Base-by-base conservation (phyloP, 2,113 vertebrate species). In the Eubucco bourcierii region DNA sequence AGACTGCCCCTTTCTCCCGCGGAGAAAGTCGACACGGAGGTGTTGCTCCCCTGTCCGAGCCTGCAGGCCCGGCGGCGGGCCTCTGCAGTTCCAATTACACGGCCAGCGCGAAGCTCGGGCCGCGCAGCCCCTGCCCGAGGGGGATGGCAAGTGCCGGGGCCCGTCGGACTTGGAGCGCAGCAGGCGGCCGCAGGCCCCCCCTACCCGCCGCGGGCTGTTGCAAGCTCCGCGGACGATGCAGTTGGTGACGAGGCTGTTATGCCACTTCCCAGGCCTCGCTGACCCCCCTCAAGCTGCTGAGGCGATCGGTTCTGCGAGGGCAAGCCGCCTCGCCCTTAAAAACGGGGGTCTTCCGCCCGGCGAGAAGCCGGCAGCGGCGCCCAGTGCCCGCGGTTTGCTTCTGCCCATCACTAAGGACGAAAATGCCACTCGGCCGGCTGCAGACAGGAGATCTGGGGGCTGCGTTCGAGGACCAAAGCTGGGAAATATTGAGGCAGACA, bases 361-460 rank as follows among this genome's bases (percentile, higher is more conserved):
- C 53, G 0, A 10, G 64, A 3, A 11, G 27, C 20, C 27, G 0
- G 77, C 16, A 3, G 37, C 28, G 39, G 37, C 29, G 15, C 7
- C 11, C 18, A 1, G 16, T 8, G 4, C 12, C 6, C 24, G 50
- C 0, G 60, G 1, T 21, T 3, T 6, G 84, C 63, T n/a, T 7
- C 80, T 23, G 53, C 71, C 68, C 61, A 0, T 10, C 31, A 20
- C 61, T 3, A 65, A 11, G 64, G 3, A 6, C 8, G 44, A 1
- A 4, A 21, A 2, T 46, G 58, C 66, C 66, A 20, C 23, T 37
- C 50, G 0, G 28, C 15, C 21, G 2, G 17, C 33, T 0, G 44
- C 37, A 0, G 47, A 2, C n/a, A n/a, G n/a, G 68, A 2, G 68
- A 2, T 5, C 19, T 1, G 11, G 50, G 46, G 5, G 0, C 33